Base-by-base conservation (phyloP, 1,140 invertebrate species). In the Melitaea cinxia region DNA sequence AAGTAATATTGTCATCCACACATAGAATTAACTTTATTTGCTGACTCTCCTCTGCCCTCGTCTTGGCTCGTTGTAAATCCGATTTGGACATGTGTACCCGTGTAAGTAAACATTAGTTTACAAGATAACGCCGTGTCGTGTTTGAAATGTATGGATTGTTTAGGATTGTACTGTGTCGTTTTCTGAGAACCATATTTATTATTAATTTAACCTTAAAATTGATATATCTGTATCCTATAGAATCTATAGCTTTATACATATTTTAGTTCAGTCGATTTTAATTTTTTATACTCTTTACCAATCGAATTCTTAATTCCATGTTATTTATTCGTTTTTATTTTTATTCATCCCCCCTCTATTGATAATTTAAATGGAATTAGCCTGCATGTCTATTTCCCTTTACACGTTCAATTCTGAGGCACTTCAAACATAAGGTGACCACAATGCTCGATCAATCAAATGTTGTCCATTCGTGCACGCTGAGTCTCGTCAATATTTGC, bases 31-130 rank as follows among this genome's bases (percentile, higher is more conserved):
- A 23, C 54, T 58, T 49, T 53, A 35, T 75, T 53, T 85, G 76
- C 74, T 69, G 69, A 77, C 83, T 58, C 58, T 84, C 68, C 74
- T 33, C 37, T 28, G 60, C 73, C 68, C 71, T 73, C 63, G 70
- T 73, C 72, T 73, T 70, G 60, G 47, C 55, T 63, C 74, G 69
- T 82, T 82, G 77, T 87, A 87, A 89, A 86, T 87, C 83, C 75
- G 83, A 77, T 83, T 87, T 82, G 79, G 83, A 89, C 83, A 87
- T 89, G 79, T 87, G 83, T 87, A 84, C 83, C 73, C 73, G 72
- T 75, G 80, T 78, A 75, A 69, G 82, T 69, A 89, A 89, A 89
- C 82, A 89, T 81, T 81, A 75, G 76, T 76, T 62, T 75, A 75
- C 76, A 65, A 87, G 86, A 89, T 89, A 87, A 85, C 63, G 70